Conservation (phyloP, 1,140 invertebrate species). For the Trichonephila clavata region DNA sequence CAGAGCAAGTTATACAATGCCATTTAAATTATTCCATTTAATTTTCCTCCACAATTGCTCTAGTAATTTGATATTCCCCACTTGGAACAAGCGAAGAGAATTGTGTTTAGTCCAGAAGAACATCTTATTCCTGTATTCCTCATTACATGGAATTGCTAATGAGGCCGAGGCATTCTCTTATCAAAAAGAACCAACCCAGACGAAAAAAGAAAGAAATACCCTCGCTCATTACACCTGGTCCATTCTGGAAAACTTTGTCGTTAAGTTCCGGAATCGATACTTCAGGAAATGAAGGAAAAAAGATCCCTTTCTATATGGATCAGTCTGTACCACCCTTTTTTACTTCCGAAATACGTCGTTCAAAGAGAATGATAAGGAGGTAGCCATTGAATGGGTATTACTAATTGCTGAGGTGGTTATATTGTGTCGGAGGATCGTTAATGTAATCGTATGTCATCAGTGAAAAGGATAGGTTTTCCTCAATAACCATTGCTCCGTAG, state of each 20-base stretch:
- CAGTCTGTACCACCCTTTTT: conserved; percentile 25
- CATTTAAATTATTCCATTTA: conserved; percentile 4
- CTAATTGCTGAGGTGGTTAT: not conserved
- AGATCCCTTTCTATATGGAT: not conserved
- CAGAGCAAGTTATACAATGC: not conserved
- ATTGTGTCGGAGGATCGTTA: not conserved
- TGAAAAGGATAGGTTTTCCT: not conserved
- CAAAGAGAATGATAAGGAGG: not conserved
- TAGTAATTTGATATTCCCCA: not conserved
- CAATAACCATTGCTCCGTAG: not conserved
- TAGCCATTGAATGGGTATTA: not conserved
- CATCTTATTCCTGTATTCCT: not conserved
- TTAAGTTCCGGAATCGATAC: conserved; percentile 43
- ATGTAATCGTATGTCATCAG: not conserved
- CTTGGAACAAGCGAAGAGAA: not conserved
- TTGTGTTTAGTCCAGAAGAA: not conserved
- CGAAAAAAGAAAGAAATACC: not conserved
- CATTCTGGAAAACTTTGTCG: not conserved
- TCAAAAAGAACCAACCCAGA: not conserved
- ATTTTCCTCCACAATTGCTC: not conserved
- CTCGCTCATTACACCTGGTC: not conserved
- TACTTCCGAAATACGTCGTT: conserved; percentile 29
- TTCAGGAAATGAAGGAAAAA: not conserved
- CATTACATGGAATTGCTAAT: conserved; percentile 45
- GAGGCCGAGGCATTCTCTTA: not conserved